Evolutionary conservation across 2,113 vertebrate genomes (phyloP).

Genomic region (Chaetodon trifascialis): DNA sequence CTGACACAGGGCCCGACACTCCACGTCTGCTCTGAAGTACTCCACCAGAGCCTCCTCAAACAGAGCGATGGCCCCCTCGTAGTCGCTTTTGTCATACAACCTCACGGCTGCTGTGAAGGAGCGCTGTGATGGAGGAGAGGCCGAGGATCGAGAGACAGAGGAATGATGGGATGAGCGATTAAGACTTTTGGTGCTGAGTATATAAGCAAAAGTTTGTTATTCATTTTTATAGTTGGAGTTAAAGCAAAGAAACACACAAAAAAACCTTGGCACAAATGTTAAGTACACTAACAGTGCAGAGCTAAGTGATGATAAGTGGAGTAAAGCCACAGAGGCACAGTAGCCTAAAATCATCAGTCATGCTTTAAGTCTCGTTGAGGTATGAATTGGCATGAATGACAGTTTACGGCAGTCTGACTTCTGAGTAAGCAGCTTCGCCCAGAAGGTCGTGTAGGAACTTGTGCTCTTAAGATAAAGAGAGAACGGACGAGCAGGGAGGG

Average conservation of each 20-base stretch:
- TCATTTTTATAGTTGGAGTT: neutral
- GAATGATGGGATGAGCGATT: neutral
- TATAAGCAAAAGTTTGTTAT: neutral
- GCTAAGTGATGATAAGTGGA: neutral
- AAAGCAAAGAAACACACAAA: neutral
- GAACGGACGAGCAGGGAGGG: neutral
- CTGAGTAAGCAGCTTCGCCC: neutral
- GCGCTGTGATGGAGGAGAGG: slow-evolving; percentile 79
- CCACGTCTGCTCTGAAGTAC: slow-evolving; percentile 89
- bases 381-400: neutral
- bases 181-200: neutral
- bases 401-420: neutral
- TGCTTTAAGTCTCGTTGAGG: neutral
- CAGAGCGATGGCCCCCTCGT: slow-evolving; percentile 81
- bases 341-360: neutral
- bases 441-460: neutral
- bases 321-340: neutral
- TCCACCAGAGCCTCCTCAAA: slow-evolving; percentile 91
- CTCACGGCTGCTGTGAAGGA: slow-evolving; percentile 88
- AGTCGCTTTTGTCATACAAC: slow-evolving; percentile 88
- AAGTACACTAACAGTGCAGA: neutral
- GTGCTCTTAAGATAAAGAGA: neutral
- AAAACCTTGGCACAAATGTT: neutral
- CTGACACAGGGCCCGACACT: slow-evolving; percentile 91
- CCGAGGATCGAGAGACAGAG: neutral